Percentiles rank a stretch among this genome's conserved stretches.
These are phyloP conservation scores for Trachelus troglodyta DNA, from an alignment of 2,888 invertebrate species.

Conservation along the genomic window DNA sequence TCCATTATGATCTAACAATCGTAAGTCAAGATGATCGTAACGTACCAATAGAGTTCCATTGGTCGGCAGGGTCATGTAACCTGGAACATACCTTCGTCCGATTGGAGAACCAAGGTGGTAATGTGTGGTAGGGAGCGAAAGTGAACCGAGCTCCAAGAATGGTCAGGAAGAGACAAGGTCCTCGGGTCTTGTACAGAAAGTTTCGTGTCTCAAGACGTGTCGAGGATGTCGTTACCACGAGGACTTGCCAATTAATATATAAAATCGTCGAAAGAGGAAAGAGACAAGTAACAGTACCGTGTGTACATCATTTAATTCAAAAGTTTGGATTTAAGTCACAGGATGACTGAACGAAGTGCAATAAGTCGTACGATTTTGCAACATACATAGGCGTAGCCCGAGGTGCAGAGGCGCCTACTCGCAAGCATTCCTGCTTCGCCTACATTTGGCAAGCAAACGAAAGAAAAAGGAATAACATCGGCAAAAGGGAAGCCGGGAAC, in stretches of 20 bases:
- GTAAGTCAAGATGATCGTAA: neutral
- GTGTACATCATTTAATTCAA: neutral
- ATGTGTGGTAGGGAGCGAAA: slow-evolving; percentile 51
- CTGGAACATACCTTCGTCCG: slow-evolving; percentile 7
- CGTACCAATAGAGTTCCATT: slow-evolving; percentile 3
- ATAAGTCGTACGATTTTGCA: neutral
- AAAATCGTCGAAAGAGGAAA: neutral
- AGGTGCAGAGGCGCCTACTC: neutral
- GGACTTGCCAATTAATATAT: neutral
- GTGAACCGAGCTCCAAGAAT: slow-evolving; percentile 64
- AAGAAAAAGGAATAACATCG: neutral
- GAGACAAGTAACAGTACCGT: neutral
- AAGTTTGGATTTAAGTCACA: neutral
- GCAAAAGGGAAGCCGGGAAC: neutral
- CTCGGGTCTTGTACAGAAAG: slow-evolving; percentile 26
- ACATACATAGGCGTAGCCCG: neutral
- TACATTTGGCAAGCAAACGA: neutral
- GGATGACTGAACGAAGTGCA: neutral
- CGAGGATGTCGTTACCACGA: slow-evolving; percentile 15
- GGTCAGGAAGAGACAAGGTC: slow-evolving; percentile 55
- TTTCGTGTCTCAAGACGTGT: slow-evolving; percentile 9
- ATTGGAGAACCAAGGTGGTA: slow-evolving; percentile 31
- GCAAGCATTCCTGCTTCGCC: neutral
- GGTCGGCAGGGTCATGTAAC: slow-evolving; percentile 12
- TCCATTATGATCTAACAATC: neutral